Evolutionary conservation across 2,888 invertebrate species (phyloP), one percentile per base, ranked within the genome.

Genomic region (Lomographa bimaculata): DNA sequence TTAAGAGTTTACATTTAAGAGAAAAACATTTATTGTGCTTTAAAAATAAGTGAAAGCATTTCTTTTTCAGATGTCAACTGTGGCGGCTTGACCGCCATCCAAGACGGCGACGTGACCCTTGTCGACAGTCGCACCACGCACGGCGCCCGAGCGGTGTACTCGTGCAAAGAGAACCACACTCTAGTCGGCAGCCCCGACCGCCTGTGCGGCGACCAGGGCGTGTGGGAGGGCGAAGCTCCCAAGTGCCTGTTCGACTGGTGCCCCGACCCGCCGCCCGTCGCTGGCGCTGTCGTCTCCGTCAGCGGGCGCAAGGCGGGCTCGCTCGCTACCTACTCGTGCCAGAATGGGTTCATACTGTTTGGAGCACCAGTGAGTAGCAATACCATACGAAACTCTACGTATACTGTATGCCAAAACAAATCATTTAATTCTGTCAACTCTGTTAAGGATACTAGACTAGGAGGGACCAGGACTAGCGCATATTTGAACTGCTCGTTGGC

Each of bases 161-260:
- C 91, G 2, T 97, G 97, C 64, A 92, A 94, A 40, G 93, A 94
- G 62, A 97, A 97, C 71, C 95, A 96, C 75, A 97, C 97, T 0
- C 82, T 97, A 1, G 93, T 95, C 3, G 97, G 97, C 0, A 92
- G 87, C 50, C 90, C 92, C 26, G 91, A 91, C 45, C 85, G 96
- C 9, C 84, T 89, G n/a, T 97, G 97, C 64, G 91, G 91, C 0
- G 92, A 94, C 40, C 91, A 92, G 19, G 96, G 94, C 0, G 77
- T 90, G 28, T 97, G 97, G 97, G 93, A 92, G 24, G 95, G 94
- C 0, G 92, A 93, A 36, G 90, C 94, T 3, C 96, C 97, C 0
- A 93, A 94, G 60, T 97, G 97, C 73, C 81, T 96, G 27, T 95
- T 95, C 68, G 94, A 96, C 79, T 94, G 97, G 96, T 97, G 97